Base-by-base conservation (phyloP, 2,797 vertebrate genomes). In the Acanthurus lineatus region DNA sequence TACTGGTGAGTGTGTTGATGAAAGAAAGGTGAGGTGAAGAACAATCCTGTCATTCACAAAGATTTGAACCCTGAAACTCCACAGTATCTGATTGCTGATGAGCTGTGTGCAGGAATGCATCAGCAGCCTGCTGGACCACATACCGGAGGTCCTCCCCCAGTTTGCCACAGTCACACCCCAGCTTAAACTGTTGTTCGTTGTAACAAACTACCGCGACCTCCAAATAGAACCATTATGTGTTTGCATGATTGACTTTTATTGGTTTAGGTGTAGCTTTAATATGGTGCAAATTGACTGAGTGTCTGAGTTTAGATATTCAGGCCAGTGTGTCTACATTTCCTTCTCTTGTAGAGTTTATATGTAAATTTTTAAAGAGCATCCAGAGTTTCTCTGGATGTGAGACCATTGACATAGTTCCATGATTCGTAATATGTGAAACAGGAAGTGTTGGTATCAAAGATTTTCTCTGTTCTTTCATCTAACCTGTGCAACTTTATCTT, bases 91-190 rank as follows among this genome's bases (percentile, higher is more conserved):
- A 74, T 32, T 63, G 38, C 52, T 65, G 84, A 69, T 66, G 69
- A 84, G 68, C 56, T 49, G 60, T 62, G 61, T 72, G 42, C 67
- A 82, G 80, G 91, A 93, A 91, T 91, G 84, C n/a, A 44, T 45
- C 22, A 4, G 42, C 79, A 90, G 69, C 91, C 77, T 85, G 91
- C 74, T 40, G 3, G 49, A 28, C 82, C 32, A 80, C 91, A 94
- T 93, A 73, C 89, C 81, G 79, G 47, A 2, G 0, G 70, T 59
- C 76, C 9, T 78, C 45, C 73, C 62, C 22, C 60, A 16, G 48
- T 74, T 70, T 11, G 45, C 15, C 66, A 51, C 52, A 6, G 44
- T 77, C 52, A 16, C 86, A 81, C 83, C 87, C 78, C 20, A 71
- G 35, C 51, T 70, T 38, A 40, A 58, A 86, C 72, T 62, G n/a